phyloP scores from a whole-genome alignment of 2,113 vertebrate species.

The Micromys minutus region DNA sequence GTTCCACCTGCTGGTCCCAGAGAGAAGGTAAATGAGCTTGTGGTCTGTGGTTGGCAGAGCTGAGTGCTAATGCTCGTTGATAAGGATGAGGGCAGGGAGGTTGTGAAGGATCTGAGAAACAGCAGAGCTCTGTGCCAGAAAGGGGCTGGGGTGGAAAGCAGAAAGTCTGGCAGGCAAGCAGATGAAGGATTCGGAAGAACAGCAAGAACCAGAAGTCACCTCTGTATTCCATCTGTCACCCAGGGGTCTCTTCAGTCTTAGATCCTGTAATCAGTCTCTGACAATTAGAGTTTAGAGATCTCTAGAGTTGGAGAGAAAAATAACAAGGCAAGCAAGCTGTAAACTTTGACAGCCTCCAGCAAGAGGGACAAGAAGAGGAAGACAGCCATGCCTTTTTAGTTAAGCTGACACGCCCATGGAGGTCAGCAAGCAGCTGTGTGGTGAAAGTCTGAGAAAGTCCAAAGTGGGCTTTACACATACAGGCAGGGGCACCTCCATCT shows the following conservation, averaged over 20 bases:
- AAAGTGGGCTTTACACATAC: neutral
- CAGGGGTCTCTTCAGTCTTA: neutral
- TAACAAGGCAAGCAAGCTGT: neutral
- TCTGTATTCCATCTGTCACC: neutral
- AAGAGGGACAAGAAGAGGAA: neutral
- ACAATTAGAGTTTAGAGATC: neutral
- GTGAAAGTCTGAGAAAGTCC: neutral
- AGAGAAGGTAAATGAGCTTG: neutral
- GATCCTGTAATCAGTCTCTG: neutral
- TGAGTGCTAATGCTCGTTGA: no score
- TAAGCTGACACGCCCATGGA: neutral
- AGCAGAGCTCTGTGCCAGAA: neutral
- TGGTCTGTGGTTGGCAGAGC: neutral
- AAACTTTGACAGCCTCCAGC: neutral
- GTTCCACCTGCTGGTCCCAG: neutral
- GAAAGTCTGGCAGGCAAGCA: neutral
- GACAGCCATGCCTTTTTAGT: neutral
- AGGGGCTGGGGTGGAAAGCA: neutral
- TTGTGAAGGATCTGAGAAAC: neutral
- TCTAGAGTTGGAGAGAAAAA: neutral
- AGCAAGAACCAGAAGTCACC: neutral
- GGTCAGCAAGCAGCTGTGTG: neutral
- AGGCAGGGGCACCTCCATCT: neutral
- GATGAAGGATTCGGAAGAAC: neutral
- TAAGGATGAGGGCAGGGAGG: neutral